Percentiles rank a stretch among this genome's conserved stretches.
These are phyloP conservation scores for Brachypteracias leptosomus DNA, from an alignment of 2,113 vertebrate genomes.

Conservation along the genomic window DNA sequence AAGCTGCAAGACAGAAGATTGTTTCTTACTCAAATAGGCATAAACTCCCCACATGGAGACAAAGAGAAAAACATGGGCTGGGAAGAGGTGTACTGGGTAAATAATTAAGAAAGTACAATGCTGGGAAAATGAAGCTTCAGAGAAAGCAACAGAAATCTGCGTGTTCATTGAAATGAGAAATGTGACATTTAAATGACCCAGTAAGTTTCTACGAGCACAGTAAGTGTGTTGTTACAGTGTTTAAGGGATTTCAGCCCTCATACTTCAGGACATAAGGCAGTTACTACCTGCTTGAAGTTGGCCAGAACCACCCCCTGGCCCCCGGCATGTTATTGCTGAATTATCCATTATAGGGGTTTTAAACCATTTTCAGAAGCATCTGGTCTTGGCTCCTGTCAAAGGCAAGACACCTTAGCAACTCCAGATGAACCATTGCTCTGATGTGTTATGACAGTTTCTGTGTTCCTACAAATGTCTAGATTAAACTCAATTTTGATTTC, in stretches of 20 bases:
- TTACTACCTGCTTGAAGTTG: background rate
- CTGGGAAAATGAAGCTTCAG: background rate
- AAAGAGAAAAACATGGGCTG: background rate
- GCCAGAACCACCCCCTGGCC: background rate
- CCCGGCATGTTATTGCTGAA: background rate
- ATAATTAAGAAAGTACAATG: background rate
- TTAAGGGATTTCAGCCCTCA: background rate
- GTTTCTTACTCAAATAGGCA: background rate
- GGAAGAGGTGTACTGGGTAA: background rate
- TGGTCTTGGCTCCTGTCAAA: constrained; percentile 6
- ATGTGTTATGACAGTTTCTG: background rate
- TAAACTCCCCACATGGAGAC: background rate
- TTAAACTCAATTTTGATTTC: constrained; percentile 12
- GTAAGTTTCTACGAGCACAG: background rate
- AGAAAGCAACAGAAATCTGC: background rate
- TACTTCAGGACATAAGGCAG: background rate
- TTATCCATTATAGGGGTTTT: background rate
- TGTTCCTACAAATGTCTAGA: background rate
- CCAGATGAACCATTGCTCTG: background rate
- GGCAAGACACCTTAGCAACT: background rate
- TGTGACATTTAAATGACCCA: background rate
- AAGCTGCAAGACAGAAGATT: background rate
- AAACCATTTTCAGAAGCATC: constrained; percentile 25
- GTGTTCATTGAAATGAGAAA: background rate
- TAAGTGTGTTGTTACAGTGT: background rate